Percentiles rank a stretch among this genome's conserved stretches.
phyloP scores from a whole-genome alignment of 2,888 invertebrate genomes.

The Drosophila greeni region DNA sequence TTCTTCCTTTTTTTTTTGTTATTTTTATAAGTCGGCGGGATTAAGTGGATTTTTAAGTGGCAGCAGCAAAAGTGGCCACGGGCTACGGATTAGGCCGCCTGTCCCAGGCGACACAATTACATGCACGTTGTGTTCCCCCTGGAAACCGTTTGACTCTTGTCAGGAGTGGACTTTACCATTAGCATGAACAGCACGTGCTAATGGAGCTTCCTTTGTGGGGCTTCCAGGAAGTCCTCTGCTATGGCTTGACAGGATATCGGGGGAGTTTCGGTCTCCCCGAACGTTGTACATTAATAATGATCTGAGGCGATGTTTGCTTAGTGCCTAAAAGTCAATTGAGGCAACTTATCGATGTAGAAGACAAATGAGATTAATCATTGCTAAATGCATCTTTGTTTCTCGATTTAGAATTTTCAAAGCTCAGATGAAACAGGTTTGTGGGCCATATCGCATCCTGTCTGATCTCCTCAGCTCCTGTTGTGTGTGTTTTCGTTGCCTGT shows the following conservation, averaged over 20 bases:
- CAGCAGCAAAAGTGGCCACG: conserved; percentile 70
- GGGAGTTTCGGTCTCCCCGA: background rate
- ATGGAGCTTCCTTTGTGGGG: conserved; percentile 41
- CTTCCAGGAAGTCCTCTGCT: background rate
- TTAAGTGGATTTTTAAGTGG: conserved; percentile 73
- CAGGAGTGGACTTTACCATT: conserved; percentile 49
- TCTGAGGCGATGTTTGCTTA: background rate
- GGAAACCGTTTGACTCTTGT: conserved; percentile 34
- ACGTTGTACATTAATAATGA: conserved; percentile 1
- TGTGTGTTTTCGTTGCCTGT: conserved; percentile 1
- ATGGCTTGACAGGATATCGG: background rate
- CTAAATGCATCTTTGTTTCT: background rate
- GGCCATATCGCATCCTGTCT: background rate
- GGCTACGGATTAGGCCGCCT: conserved; percentile 62
- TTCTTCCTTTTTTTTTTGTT: conserved; percentile 20
- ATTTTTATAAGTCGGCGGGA: conserved; percentile 59
- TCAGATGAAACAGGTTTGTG: background rate
- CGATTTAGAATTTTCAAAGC: background rate
- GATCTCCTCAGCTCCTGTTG: background rate
- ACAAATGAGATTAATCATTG: background rate
- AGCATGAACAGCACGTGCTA: conserved; percentile 69
- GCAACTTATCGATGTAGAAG: background rate
- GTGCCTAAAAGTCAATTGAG: background rate
- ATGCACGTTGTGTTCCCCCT: conserved; percentile 53
- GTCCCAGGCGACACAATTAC: conserved; percentile 68